A percentile compares a stretch with the other conserved stretches of the same genome.
phyloP scores from a whole-genome alignment of 2,888 invertebrate species.

The Acleris holmiana region DNA sequence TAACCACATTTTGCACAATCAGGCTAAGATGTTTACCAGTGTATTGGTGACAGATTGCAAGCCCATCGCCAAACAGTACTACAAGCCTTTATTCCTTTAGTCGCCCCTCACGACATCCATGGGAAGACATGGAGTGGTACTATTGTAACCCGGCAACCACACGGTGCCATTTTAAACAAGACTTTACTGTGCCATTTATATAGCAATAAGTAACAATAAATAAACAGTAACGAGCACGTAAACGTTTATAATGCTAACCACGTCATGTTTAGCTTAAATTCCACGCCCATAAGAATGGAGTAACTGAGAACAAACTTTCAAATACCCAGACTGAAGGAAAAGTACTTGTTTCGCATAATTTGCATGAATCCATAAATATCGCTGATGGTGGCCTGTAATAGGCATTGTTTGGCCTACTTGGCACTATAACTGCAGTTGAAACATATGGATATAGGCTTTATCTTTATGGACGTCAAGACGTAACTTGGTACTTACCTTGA shows the following conservation, averaged over 20 bases:
- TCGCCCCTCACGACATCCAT: no score
- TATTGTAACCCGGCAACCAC: no score
- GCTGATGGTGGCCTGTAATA: neutral
- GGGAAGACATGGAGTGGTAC: no score
- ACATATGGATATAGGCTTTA: constrained; percentile 10
- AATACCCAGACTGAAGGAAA: constrained; percentile 12
- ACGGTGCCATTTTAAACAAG: no score
- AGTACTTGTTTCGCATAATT: constrained; percentile 14
- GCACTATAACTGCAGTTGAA: constrained; percentile 1
- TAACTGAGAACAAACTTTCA: constrained; percentile 25
- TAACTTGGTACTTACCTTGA: no score
- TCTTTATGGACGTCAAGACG: neutral
- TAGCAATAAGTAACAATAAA: neutral
- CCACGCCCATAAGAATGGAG: constrained; percentile 18
- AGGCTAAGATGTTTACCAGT: no score
- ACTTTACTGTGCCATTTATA: no score
- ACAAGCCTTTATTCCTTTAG: no score
- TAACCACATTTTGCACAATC: no score
- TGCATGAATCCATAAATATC: constrained; percentile 19
- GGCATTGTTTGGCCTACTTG: constrained; percentile 22
- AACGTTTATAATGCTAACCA: constrained; percentile 12
- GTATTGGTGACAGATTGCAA: no score
- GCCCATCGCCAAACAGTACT: no score
- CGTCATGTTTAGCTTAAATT: constrained; percentile 10
- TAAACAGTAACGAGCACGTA: neutral